Base-by-base conservation (phyloP, 2,888 invertebrate genomes). In the Ormyrus rosae region DNA sequence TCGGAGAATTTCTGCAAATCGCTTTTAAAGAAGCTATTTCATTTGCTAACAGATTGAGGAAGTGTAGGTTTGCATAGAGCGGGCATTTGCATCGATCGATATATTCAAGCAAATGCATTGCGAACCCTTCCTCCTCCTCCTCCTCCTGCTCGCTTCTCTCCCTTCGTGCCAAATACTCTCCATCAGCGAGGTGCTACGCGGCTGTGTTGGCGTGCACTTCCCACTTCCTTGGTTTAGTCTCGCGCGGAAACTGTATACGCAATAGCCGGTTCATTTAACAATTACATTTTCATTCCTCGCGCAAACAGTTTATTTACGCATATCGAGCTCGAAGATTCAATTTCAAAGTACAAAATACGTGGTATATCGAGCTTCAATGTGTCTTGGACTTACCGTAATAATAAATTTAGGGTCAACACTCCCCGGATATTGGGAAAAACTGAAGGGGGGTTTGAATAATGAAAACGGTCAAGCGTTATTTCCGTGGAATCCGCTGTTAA, bases 51-150 rank as follows among this genome's bases (percentile, higher is more conserved):
- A 13, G 61, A 68, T 70, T 63, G 56, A 64, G 63, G 46, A 65
- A 71, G 65, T 60, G 51, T 45, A 56, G n/a, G 56, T 64, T 64
- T 65, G 63, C 46, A 45, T 13, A 8, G 10, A 11, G 55, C 34
- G 61, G 61, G 51, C 60, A 64, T 70, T 70, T 51, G 50, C 70
- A 50, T 65, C 63, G 73, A 73, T 73, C 64, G 65, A 73, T 70
- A 68, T 60, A 53, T 69, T n/a, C 63, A 68, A 84, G 82, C 82
- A 84, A 84, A 85, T 85, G 82, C 83, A 81, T 82, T 83, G 75
- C 73, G 19, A 72, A 13, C 61, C 58, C 53, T n/a, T 51, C 51
- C 51, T 51, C 61, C 45, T 56, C 69, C 13, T 77, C 78, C 82
- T 81, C 79, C 81, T 80, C 73, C 73, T n/a, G n/a, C n/a, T 67